Evolutionary conservation across 2,113 vertebrate genomes (phyloP).

Genomic region (Cricetomys ansorgei): DNA sequence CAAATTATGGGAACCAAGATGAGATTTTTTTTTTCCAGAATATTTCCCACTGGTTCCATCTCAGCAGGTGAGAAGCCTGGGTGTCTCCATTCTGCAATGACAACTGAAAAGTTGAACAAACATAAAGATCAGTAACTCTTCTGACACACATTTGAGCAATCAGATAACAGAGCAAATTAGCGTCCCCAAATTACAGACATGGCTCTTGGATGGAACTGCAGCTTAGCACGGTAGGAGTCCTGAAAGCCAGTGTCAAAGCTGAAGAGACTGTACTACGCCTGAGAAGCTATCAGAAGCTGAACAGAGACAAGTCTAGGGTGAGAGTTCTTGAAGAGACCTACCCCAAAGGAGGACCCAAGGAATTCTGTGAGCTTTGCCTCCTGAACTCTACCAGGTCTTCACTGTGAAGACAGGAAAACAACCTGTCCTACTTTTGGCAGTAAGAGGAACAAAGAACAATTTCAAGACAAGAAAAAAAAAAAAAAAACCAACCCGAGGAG

Average conservation of each 20-base stretch:
- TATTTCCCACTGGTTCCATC: neutral
- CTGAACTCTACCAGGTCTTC: neutral
- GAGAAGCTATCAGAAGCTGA: too few species aligned
- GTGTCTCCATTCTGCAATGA: neutral
- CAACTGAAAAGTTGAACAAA: neutral
- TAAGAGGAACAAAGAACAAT: neutral
- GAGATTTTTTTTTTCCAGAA: neutral
- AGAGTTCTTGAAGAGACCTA: neutral
- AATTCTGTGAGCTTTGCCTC: neutral
- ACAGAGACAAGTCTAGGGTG: too few species aligned
- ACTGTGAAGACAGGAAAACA: neutral
- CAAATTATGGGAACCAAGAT: neutral
- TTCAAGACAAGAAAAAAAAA: neutral
- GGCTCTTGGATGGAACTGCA: too few species aligned
- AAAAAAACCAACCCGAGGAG: too few species aligned
- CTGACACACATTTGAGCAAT: neutral
- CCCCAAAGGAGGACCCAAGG: too few species aligned
- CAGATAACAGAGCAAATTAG: neutral
- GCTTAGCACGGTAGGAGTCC: rapidly evolving
- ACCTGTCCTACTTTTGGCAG: neutral
- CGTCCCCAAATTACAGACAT: neutral
- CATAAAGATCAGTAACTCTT: neutral
- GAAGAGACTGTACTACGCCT: neutral
- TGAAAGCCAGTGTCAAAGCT: neutral
- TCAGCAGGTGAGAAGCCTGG: neutral